A percentile compares a stretch with the other conserved stretches of the same genome.
Evolutionary conservation across 2,888 invertebrate species (phyloP).

Genomic region (Junonia oenone): DNA sequence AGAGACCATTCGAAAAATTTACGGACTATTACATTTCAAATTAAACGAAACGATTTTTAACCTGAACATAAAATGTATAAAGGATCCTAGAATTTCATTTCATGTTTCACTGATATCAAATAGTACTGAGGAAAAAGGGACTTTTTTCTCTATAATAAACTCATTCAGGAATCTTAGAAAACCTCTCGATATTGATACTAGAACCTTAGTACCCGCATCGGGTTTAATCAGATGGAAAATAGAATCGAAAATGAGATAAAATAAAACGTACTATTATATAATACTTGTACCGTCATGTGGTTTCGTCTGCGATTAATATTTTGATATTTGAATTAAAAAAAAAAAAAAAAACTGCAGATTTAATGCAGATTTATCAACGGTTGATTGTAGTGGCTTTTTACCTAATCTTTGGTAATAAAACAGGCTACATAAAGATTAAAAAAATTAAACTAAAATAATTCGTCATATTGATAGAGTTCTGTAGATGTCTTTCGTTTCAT

Average conservation of each 20-base stretch:
- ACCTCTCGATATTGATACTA: conserved; percentile 13
- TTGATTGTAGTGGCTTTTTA: too few relatives aligned
- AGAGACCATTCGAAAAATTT: too few relatives aligned
- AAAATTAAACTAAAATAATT: too few relatives aligned
- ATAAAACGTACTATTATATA: conserved; percentile 10
- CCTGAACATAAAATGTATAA: background rate
- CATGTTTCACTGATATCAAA: background rate
- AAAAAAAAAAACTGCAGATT: too few relatives aligned
- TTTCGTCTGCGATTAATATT: too few relatives aligned
- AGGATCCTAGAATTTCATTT: background rate
- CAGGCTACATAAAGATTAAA: too few relatives aligned
- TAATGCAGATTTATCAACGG: too few relatives aligned
- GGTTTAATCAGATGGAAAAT: conserved; percentile 22
- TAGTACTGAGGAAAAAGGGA: background rate
- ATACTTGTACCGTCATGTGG: too few relatives aligned
- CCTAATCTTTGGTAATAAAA: too few relatives aligned
- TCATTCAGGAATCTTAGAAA: conserved; percentile 15
- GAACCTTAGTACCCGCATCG: conserved; percentile 19
- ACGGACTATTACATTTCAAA: background rate
- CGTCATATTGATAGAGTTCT: too few relatives aligned
- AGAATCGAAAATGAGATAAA: conserved; percentile 18
- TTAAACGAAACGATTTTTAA: background rate
- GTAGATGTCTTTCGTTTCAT: too few relatives aligned
- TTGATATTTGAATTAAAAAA: too few relatives aligned
- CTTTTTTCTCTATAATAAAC: background rate